phyloP scores from a whole-genome alignment of 2,888 invertebrate genomes.

The Eurois occulta region DNA sequence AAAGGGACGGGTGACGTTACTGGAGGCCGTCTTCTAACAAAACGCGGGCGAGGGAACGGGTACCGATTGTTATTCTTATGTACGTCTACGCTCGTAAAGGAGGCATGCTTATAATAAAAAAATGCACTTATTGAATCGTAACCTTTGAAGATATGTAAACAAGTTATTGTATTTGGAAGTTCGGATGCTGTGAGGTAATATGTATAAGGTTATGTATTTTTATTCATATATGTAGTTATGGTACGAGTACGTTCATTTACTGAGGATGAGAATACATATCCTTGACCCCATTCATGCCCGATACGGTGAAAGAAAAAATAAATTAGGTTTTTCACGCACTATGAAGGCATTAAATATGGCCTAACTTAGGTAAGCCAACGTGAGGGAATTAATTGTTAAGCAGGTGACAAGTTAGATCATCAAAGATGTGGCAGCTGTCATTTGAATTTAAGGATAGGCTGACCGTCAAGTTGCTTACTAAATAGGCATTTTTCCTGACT shows the following conservation, averaged over 20 bases:
- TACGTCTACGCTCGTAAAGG: conserved; percentile 67
- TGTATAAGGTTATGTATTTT: conserved; percentile 15
- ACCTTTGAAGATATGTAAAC: conserved; percentile 77
- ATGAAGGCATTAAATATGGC: background rate
- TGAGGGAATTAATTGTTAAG: background rate
- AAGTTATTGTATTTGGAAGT: conserved; percentile 51
- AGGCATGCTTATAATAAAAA: conserved; percentile 74
- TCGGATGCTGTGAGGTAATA: conserved; percentile 18
- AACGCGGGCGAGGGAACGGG: conserved; percentile 82
- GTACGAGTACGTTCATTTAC: conserved; percentile 4
- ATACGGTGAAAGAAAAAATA: background rate
- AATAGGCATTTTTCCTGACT: no score
- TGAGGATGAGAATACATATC: background rate
- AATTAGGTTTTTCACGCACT: background rate
- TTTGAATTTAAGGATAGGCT: background rate
- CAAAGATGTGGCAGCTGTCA: background rate
- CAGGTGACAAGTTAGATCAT: background rate
- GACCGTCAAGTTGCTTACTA: no score
- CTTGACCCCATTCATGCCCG: background rate
- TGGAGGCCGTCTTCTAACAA: conserved; percentile 81
- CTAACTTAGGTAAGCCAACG: background rate
- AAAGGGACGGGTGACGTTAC: conserved; percentile 76
- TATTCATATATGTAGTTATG: conserved; percentile 29
- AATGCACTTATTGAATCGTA: conserved; percentile 80
- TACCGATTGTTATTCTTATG: conserved; percentile 84